phyloP scores from a whole-genome alignment of 2,113 vertebrate species.

The Rhadina sibilatrix region DNA sequence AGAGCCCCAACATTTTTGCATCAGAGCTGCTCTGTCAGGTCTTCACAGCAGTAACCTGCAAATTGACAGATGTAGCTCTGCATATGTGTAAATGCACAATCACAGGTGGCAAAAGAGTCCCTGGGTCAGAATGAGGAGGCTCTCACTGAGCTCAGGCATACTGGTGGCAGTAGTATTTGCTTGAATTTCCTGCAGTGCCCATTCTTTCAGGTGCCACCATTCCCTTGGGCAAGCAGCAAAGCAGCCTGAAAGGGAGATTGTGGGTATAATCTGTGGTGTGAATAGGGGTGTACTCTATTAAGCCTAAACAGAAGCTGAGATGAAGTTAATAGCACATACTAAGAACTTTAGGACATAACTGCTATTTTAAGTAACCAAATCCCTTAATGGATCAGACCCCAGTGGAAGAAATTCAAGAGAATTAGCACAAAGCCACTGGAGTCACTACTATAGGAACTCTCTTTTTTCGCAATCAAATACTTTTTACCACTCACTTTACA shows the following conservation, averaged over 20 bases:
- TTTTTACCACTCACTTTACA: not conserved
- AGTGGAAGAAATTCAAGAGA: not conserved
- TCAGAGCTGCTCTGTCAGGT: not conserved
- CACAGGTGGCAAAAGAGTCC: not conserved
- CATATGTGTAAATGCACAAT: not conserved
- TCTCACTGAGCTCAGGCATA: not conserved
- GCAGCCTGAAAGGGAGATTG: not conserved
- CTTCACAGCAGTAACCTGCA: not conserved
- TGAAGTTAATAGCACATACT: not conserved
- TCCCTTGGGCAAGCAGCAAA: not conserved
- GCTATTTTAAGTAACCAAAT: not conserved
- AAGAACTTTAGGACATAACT: not conserved
- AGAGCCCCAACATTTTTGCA: accelerated
- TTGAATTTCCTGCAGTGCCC: not conserved
- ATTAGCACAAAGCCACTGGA: not conserved
- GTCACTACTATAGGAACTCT: not conserved
- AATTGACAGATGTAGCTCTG: not conserved
- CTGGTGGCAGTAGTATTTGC: not conserved
- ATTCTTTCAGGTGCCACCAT: not conserved
- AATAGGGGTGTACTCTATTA: not conserved
- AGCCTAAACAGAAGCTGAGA: not conserved
- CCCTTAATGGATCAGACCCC: not conserved
- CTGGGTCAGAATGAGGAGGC: not conserved
- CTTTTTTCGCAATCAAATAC: not conserved
- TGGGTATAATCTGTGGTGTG: not conserved